Conservation (phyloP, 2,797 vertebrate species). For the Manis javanica region DNA sequence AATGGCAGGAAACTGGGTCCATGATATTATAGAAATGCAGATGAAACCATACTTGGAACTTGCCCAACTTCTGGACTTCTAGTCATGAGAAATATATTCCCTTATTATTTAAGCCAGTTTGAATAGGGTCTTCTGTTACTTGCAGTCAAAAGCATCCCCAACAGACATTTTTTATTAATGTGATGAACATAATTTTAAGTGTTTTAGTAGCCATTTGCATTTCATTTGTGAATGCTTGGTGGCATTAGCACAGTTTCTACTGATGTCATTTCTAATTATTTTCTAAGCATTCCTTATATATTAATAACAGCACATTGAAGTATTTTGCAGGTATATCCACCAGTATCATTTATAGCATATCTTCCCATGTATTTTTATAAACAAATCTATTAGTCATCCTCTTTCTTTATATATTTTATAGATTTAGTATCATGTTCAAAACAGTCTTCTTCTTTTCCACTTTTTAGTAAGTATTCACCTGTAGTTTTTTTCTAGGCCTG, state of each 20-base stretch:
- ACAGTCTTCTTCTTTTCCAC: neutral
- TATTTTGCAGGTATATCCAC: slow-evolving; percentile 14
- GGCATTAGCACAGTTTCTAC: slow-evolving; percentile 45
- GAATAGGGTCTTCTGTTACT: neutral
- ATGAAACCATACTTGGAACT: neutral
- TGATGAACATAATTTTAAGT: slow-evolving; percentile 12
- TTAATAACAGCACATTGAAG: slow-evolving; percentile 21
- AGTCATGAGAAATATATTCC: neutral
- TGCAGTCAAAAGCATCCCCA: neutral
- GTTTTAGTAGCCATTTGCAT: slow-evolving; percentile 27
- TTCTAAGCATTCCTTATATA: slow-evolving; percentile 29
- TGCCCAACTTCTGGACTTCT: neutral
- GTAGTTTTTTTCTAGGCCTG: slow-evolving; percentile 37
- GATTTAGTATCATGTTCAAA: slow-evolving; percentile 39
- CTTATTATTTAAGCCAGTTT: slow-evolving; percentile 5
- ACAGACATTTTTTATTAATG: slow-evolving; percentile 21
- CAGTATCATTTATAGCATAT: slow-evolving; percentile 10
- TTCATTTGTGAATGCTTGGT: slow-evolving; percentile 38
- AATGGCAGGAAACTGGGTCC: neutral
- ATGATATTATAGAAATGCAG: neutral
- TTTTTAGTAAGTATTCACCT: slow-evolving; percentile 48
- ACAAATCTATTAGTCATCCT: neutral
- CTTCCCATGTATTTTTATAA: slow-evolving; percentile 25
- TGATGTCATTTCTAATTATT: slow-evolving; percentile 56
- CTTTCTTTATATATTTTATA: neutral